Percentiles rank a stretch among this genome's conserved stretches.
These are phyloP conservation scores for Melieria crassipennis DNA, from an alignment of 2,888 invertebrate species.

Conservation along the genomic window DNA sequence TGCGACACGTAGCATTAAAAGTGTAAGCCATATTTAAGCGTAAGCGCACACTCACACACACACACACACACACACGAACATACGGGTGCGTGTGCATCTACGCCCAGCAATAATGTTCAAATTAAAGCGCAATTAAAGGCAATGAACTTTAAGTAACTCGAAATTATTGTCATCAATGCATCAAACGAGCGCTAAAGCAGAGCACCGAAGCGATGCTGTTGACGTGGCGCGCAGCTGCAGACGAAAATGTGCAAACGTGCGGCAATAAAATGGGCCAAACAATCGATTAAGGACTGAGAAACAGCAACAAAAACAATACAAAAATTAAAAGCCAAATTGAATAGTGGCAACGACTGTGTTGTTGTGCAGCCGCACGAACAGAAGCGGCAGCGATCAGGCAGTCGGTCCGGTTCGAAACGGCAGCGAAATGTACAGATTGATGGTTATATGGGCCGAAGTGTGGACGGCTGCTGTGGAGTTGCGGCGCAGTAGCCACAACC, in stretches of 20 bases:
- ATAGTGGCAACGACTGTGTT: background rate
- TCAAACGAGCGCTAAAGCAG: background rate
- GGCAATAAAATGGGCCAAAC: conserved; percentile 43
- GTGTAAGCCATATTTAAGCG: too few relatives aligned
- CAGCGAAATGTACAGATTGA: too few relatives aligned
- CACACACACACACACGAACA: background rate
- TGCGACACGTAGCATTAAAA: background rate
- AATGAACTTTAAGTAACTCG: conserved; percentile 29
- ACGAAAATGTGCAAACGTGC: conserved; percentile 43
- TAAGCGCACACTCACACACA: background rate
- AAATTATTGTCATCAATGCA: conserved; percentile 23
- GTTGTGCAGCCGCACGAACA: background rate
- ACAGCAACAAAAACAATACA: background rate
- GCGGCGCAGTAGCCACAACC: too few relatives aligned
- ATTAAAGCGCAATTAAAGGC: conserved; percentile 30
- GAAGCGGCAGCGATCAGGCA: background rate
- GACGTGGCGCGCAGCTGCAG: conserved; percentile 8
- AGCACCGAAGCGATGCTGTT: conserved; percentile 13
- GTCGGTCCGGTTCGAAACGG: too few relatives aligned
- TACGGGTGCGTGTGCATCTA: background rate
- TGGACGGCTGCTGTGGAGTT: too few relatives aligned
- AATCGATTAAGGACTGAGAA: conserved; percentile 35
- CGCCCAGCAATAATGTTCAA: conserved; percentile 15
- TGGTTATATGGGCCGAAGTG: too few relatives aligned
- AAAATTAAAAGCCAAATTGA: background rate